These are phyloP conservation scores for Argyresthia albistria DNA, from an alignment of 2,888 invertebrate genomes.

Conservation along the genomic window DNA sequence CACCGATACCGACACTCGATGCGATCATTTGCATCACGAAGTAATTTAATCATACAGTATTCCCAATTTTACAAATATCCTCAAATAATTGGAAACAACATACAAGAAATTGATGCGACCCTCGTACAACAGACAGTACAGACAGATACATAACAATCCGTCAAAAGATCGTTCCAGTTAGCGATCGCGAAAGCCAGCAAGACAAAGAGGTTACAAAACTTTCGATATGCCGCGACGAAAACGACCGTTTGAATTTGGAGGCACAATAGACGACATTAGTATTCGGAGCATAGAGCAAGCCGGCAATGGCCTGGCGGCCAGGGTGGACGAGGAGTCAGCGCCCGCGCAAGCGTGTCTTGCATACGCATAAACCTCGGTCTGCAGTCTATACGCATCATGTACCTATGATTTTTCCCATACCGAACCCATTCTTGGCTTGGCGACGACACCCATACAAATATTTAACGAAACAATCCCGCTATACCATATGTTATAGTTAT, in stretches of 20 bases:
- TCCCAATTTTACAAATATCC: too few relatives aligned
- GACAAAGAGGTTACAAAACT: conserved; percentile 61
- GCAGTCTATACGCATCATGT: conserved; percentile 22
- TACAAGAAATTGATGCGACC: too few relatives aligned
- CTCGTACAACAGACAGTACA: too few relatives aligned
- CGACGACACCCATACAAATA: conserved; percentile 43
- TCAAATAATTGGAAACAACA: too few relatives aligned
- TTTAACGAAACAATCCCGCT: conserved; percentile 49
- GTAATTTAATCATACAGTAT: too few relatives aligned
- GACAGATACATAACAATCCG: conserved; percentile 14
- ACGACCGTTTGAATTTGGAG: conserved; percentile 33
- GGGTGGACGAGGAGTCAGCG: conserved; percentile 62
- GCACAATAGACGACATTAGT: conserved; percentile 55
- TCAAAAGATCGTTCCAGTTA: conserved; percentile 46
- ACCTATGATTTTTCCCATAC: conserved; percentile 32
- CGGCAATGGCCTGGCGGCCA: conserved; percentile 38
- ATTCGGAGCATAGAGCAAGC: conserved; percentile 40
- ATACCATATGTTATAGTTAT: conserved; percentile 34
- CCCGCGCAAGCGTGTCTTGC: conserved; percentile 52
- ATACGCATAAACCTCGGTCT: conserved; percentile 40
- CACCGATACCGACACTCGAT: too few relatives aligned
- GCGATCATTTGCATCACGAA: too few relatives aligned
- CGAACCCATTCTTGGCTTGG: conserved; percentile 39
- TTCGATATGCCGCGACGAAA: conserved; percentile 38
- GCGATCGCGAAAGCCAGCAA: conserved; percentile 52